These are phyloP conservation scores for Pygoscelis antarcticus DNA, from an alignment of 2,113 vertebrate genomes.

Conservation along the genomic window DNA sequence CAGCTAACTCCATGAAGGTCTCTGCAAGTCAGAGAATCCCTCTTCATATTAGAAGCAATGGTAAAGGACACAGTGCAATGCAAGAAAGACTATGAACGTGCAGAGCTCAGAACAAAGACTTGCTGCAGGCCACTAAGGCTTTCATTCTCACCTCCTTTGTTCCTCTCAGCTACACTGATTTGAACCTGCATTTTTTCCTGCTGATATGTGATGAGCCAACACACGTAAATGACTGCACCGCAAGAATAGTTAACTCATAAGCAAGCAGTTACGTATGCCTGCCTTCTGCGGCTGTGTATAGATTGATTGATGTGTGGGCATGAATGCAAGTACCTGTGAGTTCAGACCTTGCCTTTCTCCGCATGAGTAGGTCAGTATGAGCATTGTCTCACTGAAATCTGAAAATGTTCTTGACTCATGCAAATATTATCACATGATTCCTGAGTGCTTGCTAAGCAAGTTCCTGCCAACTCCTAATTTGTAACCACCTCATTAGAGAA, in stretches of 20 bases:
- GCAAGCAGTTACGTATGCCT: not conserved
- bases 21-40: not conserved
- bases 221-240: not conserved
- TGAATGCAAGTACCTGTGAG: not conserved
- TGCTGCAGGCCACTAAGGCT: not conserved
- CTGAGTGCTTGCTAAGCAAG: slow-evolving; percentile 18
- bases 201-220: not conserved
- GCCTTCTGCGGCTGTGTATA: not conserved
- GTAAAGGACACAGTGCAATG: not conserved
- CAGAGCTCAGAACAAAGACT: not conserved
- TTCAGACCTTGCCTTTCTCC: not conserved
- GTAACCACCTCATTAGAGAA: slow-evolving; percentile 3
- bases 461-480: slow-evolving; percentile 30
- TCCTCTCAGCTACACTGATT: not conserved
- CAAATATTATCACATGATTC: slow-evolving; percentile 25
- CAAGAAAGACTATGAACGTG: not conserved
- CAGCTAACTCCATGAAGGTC: not conserved
- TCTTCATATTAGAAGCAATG: not conserved
- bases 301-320: not conserved
- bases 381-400: not conserved
- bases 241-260: not conserved
- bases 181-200: not conserved
- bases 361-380: not conserved
- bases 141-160: not conserved
- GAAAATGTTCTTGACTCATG: slow-evolving; percentile 37